A percentile compares a stretch with the other conserved stretches of the same genome.
Evolutionary conservation across 2,888 invertebrate species (phyloP).

Genomic region (Yponomeuta evonymella): DNA sequence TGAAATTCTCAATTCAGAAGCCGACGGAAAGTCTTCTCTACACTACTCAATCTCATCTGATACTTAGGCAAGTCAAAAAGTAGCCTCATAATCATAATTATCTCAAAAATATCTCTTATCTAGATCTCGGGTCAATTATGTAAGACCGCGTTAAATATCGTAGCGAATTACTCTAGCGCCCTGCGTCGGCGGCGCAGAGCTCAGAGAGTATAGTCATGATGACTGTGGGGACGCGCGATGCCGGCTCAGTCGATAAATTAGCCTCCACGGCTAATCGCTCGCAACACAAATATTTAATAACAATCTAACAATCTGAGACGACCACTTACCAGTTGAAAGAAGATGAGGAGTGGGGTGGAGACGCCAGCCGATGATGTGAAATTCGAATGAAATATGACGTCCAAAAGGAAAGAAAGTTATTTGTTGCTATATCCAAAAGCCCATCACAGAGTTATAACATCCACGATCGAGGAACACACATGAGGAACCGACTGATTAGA

Average conservation of each 20-base stretch:
- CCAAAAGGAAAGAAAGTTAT: too few relatives aligned
- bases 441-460: too few relatives aligned
- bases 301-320: conserved; percentile 68
- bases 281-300: conserved; percentile 77
- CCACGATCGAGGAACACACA: too few relatives aligned
- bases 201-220: conserved; percentile 17
- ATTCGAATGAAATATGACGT: conserved; percentile 12
- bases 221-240: conserved; percentile 16
- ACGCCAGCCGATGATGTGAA: conserved; percentile 19
- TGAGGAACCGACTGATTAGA: too few relatives aligned
- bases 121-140: background rate
- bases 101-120: too few relatives aligned
- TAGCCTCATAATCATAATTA: too few relatives aligned
- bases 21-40: too few relatives aligned
- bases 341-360: conserved; percentile 38
- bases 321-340: conserved; percentile 70
- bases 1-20: too few relatives aligned
- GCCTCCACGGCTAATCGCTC: conserved; percentile 68
- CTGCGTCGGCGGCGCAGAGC: conserved; percentile 6
- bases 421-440: too few relatives aligned
- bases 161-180: background rate
- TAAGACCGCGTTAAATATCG: background rate
- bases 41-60: too few relatives aligned
- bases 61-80: too few relatives aligned
- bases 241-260: conserved; percentile 53